These are phyloP conservation scores for Amiota minor DNA, from an alignment of 2,888 invertebrate species.

Conservation along the genomic window DNA sequence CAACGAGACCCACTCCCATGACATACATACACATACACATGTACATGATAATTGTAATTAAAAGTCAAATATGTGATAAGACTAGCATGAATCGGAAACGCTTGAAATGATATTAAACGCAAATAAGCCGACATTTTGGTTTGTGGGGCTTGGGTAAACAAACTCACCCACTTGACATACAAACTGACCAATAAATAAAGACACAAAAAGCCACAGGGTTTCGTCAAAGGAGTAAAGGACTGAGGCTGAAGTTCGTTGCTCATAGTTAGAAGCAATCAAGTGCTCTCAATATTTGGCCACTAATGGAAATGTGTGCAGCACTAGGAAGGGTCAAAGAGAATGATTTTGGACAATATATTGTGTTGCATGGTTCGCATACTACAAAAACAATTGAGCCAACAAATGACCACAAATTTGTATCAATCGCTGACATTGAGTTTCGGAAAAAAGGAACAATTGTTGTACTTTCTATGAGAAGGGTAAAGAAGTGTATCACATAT, in stretches of 20 bases:
- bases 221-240: background rate
- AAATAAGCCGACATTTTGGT: slow-evolving; percentile 19
- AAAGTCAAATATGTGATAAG: slow-evolving; percentile 53
- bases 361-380: background rate
- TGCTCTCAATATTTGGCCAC: slow-evolving; percentile 56
- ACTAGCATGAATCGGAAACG: no score
- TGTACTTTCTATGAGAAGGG: background rate
- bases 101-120: slow-evolving; percentile 56
- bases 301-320: slow-evolving; percentile 28
- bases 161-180: slow-evolving; percentile 9
- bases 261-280: slow-evolving; percentile 38
- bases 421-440: slow-evolving; percentile 53
- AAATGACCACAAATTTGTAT: slow-evolving; percentile 50
- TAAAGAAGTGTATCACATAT: slow-evolving; percentile 42
- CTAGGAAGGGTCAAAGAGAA: background rate
- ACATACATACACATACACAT: no score
- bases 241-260: background rate
- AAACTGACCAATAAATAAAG: slow-evolving; percentile 50
- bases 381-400: background rate
- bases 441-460: background rate
- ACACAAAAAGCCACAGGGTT: slow-evolving; percentile 54
- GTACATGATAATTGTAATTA: slow-evolving; percentile 58
- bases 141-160: background rate
- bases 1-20: slow-evolving; percentile 10
- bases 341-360: background rate